Conservation (phyloP, 1,140 invertebrate species). For the Dendroctonus valens region DNA sequence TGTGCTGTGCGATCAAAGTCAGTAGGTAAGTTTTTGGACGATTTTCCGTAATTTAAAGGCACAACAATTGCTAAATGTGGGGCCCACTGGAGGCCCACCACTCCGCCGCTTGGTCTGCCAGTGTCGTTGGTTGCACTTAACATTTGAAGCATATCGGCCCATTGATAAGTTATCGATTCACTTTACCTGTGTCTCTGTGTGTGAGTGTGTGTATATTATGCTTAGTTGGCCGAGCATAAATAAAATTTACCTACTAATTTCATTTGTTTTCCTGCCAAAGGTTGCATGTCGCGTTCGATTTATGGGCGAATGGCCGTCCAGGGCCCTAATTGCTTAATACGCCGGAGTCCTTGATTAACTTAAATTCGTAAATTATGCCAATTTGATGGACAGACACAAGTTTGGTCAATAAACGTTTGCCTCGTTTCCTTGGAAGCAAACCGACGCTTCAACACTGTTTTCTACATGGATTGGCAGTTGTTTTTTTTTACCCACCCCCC, state of each 20-base stretch:
- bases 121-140: neutral
- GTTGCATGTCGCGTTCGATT: constrained; percentile 22
- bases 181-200: constrained; percentile 10
- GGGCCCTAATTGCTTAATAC: constrained; percentile 20
- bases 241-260: constrained; percentile 9
- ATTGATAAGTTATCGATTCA: constrained; percentile 22
- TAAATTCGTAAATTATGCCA: constrained; percentile 31
- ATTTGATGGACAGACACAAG: constrained; percentile 14
- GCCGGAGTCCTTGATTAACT: constrained; percentile 19
- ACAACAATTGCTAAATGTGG: too few species aligned
- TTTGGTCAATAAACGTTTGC: constrained; percentile 24
- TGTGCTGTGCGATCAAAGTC: constrained; percentile 28
- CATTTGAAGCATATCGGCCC: neutral
- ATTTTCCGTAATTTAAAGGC: constrained; percentile 6
- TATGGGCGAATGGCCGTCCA: constrained; percentile 1
- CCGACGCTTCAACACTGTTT: too few species aligned
- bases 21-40: constrained; percentile 29
- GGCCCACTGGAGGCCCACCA: too few species aligned
- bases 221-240: constrained; percentile 20
- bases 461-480: too few species aligned
- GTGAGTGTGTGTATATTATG: neutral
- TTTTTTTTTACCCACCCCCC: too few species aligned
- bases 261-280: constrained; percentile 17
- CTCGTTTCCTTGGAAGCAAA: constrained; percentile 12
- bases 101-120: too few species aligned